These are phyloP conservation scores for Denticeps clupeoides DNA, from an alignment of 2,797 vertebrate genomes.

Conservation along the genomic window DNA sequence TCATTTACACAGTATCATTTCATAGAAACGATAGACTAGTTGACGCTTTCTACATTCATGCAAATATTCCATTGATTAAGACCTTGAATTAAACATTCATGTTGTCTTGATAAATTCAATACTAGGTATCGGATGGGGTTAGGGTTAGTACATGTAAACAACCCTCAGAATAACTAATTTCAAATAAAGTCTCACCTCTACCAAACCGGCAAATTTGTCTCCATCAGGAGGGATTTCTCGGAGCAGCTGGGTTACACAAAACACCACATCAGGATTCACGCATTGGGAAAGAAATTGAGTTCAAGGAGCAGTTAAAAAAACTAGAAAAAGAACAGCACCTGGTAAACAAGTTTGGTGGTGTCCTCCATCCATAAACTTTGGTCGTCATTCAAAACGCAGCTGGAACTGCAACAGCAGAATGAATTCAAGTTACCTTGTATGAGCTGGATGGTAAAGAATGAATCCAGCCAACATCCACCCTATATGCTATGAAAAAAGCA, in stretches of 20 bases:
- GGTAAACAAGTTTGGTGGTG: constrained; percentile 90
- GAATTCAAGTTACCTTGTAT: neutral
- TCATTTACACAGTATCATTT: no score
- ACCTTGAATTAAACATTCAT: no score
- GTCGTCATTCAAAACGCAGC: constrained; percentile 84
- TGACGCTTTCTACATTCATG: no score
- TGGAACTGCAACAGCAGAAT: constrained; percentile 63
- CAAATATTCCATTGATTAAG: no score
- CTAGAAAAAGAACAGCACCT: constrained; percentile 54
- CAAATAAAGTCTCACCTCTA: constrained; percentile 69
- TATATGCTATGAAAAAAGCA: no score
- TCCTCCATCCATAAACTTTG: constrained; percentile 94
- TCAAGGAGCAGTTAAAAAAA: neutral
- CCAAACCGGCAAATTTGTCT: constrained; percentile 86
- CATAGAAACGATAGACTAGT: no score
- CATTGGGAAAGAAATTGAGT: no score
- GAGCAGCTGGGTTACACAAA: constrained; percentile 61
- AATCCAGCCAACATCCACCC: no score
- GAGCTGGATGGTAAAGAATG: no score
- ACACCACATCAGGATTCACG: neutral
- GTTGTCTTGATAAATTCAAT: no score
- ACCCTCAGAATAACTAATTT: neutral
- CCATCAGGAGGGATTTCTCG: constrained; percentile 90
- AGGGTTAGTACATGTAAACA: no score
- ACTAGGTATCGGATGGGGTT: no score